Percentiles rank a stretch among this genome's conserved stretches.
Evolutionary conservation across 2,888 invertebrate species (phyloP).

Genomic region (Ophion slaviceki): DNA sequence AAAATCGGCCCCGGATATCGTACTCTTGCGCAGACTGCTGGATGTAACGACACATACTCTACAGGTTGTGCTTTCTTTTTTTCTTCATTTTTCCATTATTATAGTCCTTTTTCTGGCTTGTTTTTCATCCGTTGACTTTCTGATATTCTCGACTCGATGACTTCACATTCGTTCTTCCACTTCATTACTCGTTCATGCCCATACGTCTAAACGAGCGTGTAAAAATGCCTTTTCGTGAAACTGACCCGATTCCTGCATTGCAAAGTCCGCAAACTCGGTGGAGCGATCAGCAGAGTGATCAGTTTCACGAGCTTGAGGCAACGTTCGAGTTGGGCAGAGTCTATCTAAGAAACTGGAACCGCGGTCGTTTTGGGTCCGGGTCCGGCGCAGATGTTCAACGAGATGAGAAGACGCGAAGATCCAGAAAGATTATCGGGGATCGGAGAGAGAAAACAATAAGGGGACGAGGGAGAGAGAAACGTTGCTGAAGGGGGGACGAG

Average conservation of each 20-base stretch:
- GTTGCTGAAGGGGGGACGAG: conserved; percentile 1
- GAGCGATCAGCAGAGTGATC: neutral
- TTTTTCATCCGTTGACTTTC: too few relatives aligned
- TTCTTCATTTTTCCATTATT: too few relatives aligned
- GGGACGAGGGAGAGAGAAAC: conserved; percentile 30
- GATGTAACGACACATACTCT: too few relatives aligned
- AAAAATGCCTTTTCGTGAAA: neutral
- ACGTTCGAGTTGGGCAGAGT: conserved; percentile 1
- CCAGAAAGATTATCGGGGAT: conserved; percentile 56
- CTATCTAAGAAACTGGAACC: conserved; percentile 42
- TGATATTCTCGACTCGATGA: neutral
- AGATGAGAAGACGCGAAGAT: conserved; percentile 53
- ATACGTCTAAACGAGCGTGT: too few relatives aligned
- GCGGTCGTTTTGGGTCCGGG: conserved; percentile 51
- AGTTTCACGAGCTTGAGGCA: conserved; percentile 13
- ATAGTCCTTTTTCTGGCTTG: too few relatives aligned
- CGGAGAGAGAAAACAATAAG: conserved; percentile 34
- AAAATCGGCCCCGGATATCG: too few relatives aligned
- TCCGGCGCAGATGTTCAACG: conserved; percentile 60
- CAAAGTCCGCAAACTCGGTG: neutral
- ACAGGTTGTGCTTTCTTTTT: too few relatives aligned
- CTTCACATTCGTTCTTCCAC: neutral
- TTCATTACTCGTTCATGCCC: too few relatives aligned
- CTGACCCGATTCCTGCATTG: neutral
- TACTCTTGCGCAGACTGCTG: too few relatives aligned